Evolutionary conservation across 2,888 invertebrate species (phyloP), one percentile per base, ranked within the genome.

Genomic region (Temnothorax ravouxi): DNA sequence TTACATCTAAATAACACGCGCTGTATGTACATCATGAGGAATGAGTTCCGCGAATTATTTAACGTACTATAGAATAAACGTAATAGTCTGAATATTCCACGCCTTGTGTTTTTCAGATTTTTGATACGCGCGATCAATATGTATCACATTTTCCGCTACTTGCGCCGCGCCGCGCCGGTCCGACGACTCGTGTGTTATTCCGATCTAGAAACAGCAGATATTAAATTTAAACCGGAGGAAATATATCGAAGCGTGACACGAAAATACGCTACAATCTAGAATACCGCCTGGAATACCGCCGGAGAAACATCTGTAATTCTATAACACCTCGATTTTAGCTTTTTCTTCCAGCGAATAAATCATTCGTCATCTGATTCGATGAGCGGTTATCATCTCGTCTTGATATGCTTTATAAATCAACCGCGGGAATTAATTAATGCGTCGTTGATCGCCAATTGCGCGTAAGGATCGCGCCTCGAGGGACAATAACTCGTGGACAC

Each of bases 381-480:
- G 64, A 64, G 41, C 34, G 13, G 6, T 34, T 34, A 13, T 21
- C 25, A 25, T 25, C 15, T 44, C 44, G 44, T 25, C 15, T 44
- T 11, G 5, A 6, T 21, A 21, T 5, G 15, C 52, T 18, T 47
- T 15, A 9, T 29, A 47, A 44, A 67, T 50, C 47, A 29, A 47
- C 18, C 18, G 64, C 15, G 66, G 29, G 25, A 50, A 67, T 67
- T 67, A 67, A 67, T 67, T 67, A 67, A 67, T 8, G 44, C 66
- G 11, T 2, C 66, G 18, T 44, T 66, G 8, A 66, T 66, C 25
- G 44, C 15, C 25, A 21, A 47, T 66, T 9, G 44, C 29, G 21
- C 29, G 21, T 64, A 41, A 6, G 13, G 13, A 64, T 41, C n/a
- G 38, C 52, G 21, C 52, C 38, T 44, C 8, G 25, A 25, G 44